Percentiles rank a stretch among this genome's conserved stretches.
Conservation (phyloP, 2,113 vertebrate genomes). For the Zeus faber region DNA sequence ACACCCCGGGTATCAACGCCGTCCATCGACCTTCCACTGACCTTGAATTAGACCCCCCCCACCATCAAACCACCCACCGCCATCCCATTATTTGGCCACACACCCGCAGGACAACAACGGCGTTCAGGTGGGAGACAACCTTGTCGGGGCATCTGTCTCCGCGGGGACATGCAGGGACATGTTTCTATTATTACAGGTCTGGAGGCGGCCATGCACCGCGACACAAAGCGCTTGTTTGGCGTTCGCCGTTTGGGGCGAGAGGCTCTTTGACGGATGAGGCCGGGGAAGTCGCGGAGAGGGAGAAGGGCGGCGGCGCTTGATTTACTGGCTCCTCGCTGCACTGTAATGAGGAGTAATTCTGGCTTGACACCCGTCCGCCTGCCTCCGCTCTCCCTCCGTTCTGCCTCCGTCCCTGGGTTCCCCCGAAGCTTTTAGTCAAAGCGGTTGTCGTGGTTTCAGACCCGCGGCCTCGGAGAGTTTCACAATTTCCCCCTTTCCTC, state of each 20-base stretch:
- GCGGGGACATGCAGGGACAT: slow-evolving; percentile 62
- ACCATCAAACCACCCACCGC: not conserved
- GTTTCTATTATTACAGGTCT: slow-evolving; percentile 71
- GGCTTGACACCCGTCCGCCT: slow-evolving; percentile 63
- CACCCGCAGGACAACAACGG: slow-evolving; percentile 57
- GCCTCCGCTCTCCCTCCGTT: slow-evolving; percentile 26
- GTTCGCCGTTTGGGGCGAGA: slow-evolving; percentile 21
- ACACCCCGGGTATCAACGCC: slow-evolving; percentile 49
- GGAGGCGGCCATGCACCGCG: slow-evolving; percentile 58
- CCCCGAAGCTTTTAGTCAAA: too few relatives aligned
- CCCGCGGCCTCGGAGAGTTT: too few relatives aligned
- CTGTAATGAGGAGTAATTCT: slow-evolving; percentile 79
- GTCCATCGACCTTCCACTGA: slow-evolving; percentile 63
- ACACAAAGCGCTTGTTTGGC: slow-evolving; percentile 64
- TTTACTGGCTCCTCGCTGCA: slow-evolving; percentile 71
- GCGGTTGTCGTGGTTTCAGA: too few relatives aligned
- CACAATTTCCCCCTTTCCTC: too few relatives aligned
- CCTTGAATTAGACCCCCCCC: slow-evolving; percentile 33
- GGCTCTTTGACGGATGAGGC: slow-evolving; percentile 71
- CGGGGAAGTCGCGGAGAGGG: slow-evolving; percentile 58
- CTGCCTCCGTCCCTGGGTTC: not conserved
- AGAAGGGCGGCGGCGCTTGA: slow-evolving; percentile 60
- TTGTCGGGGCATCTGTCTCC: slow-evolving; percentile 58
- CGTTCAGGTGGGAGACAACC: slow-evolving; percentile 58
- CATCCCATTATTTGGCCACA: slow-evolving; percentile 42